Evolutionary conservation across 2,113 vertebrate genomes (phyloP).

Genomic region (Eleginops maclovinus): DNA sequence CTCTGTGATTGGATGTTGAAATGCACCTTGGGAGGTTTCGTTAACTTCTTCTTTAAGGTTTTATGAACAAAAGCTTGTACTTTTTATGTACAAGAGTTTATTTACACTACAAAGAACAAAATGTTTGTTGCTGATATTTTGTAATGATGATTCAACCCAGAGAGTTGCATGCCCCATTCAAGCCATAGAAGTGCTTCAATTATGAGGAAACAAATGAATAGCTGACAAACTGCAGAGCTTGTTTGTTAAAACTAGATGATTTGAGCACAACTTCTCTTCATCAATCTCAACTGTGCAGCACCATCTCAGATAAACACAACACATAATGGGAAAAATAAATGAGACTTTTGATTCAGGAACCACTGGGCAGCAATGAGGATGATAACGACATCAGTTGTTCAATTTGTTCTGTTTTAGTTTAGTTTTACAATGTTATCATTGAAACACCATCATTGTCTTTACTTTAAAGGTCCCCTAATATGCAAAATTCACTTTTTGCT

Average conservation of each 20-base stretch:
- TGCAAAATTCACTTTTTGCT: no score
- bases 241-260: no score
- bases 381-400: not conserved
- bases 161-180: not conserved
- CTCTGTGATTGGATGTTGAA: not conserved
- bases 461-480: no score
- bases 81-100: no score
- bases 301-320: no score
- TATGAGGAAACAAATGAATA: no score
- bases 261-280: no score
- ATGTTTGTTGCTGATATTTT: no score
- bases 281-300: no score
- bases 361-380: not conserved
- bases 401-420: not conserved
- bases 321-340: not conserved
- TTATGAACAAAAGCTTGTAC: not conserved
- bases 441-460: not conserved
- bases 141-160: not conserved
- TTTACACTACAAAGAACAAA: no score
- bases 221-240: no score
- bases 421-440: not conserved
- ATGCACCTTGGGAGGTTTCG: not conserved
- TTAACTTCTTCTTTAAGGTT: not conserved
- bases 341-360: no score
- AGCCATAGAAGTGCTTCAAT: not conserved